A percentile compares a stretch with the other conserved stretches of the same genome.
phyloP scores from a whole-genome alignment of 1,140 invertebrate species.

The Lanistes nyassanus region DNA sequence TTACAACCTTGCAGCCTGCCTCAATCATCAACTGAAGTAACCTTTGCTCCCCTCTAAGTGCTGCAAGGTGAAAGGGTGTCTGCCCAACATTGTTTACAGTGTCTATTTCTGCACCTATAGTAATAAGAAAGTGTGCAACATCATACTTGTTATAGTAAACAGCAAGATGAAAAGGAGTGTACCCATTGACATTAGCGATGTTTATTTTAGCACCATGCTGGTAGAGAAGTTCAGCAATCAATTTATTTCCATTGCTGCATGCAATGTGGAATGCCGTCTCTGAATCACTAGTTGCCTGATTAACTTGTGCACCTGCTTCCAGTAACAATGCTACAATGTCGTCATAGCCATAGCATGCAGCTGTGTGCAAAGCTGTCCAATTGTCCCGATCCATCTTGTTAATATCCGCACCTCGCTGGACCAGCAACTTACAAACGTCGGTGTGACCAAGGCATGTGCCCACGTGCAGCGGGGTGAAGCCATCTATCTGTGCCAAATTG shows the following conservation, averaged over 20 bases:
- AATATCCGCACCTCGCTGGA: constrained; percentile 46
- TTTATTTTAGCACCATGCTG: constrained; percentile 38
- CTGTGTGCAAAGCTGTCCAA: constrained; percentile 58
- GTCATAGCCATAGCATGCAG: constrained; percentile 55
- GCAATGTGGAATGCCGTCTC: constrained; percentile 56
- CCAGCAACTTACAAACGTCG: constrained; percentile 43
- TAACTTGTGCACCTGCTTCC: constrained; percentile 39
- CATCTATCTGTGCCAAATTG: constrained; percentile 55
- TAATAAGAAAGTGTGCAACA: constrained; percentile 47
- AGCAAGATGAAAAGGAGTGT: constrained; percentile 54
- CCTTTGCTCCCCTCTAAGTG: constrained; percentile 31
- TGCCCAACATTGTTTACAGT: constrained; percentile 33
- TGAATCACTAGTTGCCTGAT: constrained; percentile 41
- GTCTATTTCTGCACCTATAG: constrained; percentile 46
- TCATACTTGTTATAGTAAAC: constrained; percentile 50
- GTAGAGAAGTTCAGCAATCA: constrained; percentile 44
- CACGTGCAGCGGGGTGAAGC: constrained; percentile 57
- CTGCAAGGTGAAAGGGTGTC: constrained; percentile 46
- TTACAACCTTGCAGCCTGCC: constrained; percentile 43
- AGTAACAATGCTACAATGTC: constrained; percentile 45
- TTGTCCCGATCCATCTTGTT: constrained; percentile 50
- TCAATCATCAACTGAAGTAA: constrained; percentile 38
- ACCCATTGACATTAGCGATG: constrained; percentile 46
- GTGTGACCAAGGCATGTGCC: constrained; percentile 55
- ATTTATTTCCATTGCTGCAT: constrained; percentile 46